Base-by-base conservation (phyloP, 2,113 vertebrate genomes). In the Zosterops hypoxanthus region DNA sequence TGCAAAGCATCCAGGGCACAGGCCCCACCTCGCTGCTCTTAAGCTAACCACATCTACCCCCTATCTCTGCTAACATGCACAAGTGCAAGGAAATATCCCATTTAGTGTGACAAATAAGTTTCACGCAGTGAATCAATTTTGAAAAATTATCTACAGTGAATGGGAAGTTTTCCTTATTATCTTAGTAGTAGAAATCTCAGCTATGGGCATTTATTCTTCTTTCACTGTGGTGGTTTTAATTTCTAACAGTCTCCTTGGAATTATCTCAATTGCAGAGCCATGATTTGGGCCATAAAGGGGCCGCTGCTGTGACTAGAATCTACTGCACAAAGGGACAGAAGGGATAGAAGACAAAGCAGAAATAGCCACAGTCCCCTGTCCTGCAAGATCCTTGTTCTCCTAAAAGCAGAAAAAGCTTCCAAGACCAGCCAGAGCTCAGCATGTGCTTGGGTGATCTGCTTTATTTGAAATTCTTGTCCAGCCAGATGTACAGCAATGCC, bases 11-110 rank as follows among this genome's bases (percentile, higher is more conserved):
- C 44, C 64, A 31, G 64, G 9, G 55, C 50, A 5, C 33, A 56
- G 60, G 24, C 42, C 3, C 3, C 0, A 9, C 18, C 86, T 34
- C 18, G 41, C 64, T 39, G 26, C 29, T 3, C 29, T 3, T 13
- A 25, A 59, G 64, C 80, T 94, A 72, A 52, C 39, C 21, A 4
- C 5, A 47, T 34, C 55, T 26, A 17, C 21, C 21, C 75, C 10
- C 1, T 1, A 4, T 11, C n/a, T 50, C 75, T 82, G 50, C 52
- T 55, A 80, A 60, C 28, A 15, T 17, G 15, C 41, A 16, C 20
- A 8, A 0, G 0, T 24, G 36, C 26, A 21, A 6, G 15, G 53
- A 63, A 52, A 69, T 24, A 49, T 1, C 34, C 29, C 26, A 39
- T 59, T 70, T 10, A 16, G 31, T 22, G 22, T 14, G n/a, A 66